Conservation (phyloP, 2,797 vertebrate genomes). For the Holocentrus rufus region DNA sequence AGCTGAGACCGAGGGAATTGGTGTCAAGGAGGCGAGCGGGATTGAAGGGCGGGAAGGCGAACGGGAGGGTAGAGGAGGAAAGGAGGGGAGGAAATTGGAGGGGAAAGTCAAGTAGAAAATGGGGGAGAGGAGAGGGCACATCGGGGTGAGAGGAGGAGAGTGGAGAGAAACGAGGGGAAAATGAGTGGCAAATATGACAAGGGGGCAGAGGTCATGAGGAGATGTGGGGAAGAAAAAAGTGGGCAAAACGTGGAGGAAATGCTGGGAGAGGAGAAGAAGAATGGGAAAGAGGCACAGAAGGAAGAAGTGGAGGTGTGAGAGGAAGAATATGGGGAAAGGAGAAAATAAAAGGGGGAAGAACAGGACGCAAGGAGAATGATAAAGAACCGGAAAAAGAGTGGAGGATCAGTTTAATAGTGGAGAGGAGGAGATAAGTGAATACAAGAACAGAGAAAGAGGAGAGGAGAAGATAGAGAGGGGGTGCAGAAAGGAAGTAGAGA, state of each 20-base stretch:
- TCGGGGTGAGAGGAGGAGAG: not conserved
- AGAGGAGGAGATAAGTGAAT: not conserved
- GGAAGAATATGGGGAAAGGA: conserved; percentile 7
- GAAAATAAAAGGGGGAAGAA: not conserved
- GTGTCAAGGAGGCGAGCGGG: not conserved
- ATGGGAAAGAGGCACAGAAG: not conserved
- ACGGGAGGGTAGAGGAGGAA: not conserved
- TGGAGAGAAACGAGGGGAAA: not conserved
- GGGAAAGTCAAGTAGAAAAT: not conserved
- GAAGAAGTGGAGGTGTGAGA: not conserved
- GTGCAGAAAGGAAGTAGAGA: too few relatives aligned
- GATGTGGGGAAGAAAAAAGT: not conserved
- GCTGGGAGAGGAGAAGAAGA: conserved; percentile 1
- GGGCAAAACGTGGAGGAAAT: not conserved
- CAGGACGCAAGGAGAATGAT: not conserved
- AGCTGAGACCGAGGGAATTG: conserved; percentile 19
- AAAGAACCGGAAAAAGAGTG: not conserved
- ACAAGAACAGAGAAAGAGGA: too few relatives aligned
- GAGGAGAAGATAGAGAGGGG: not conserved
- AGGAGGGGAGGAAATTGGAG: not conserved
- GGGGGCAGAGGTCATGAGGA: not conserved
- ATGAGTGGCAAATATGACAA: not conserved
- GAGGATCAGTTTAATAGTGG: too few relatives aligned
- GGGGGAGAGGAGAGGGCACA: not conserved
- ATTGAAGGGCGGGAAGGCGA: not conserved